These are phyloP conservation scores for Diabrotica undecimpunctata DNA, from an alignment of 1,140 invertebrate genomes.

Conservation along the genomic window DNA sequence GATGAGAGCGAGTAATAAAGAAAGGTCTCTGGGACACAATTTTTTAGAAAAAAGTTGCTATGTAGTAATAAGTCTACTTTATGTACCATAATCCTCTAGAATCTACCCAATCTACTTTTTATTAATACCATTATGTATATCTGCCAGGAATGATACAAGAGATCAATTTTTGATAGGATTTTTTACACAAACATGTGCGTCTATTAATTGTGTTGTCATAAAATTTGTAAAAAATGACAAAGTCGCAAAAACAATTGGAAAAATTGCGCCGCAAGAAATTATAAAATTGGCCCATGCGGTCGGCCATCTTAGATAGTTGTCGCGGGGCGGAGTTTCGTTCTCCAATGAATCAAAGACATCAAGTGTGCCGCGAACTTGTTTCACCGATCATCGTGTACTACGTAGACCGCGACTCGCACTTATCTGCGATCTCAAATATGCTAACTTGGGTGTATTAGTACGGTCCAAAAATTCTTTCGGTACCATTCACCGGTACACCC, in stretches of 20 bases:
- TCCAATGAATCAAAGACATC: conserved; percentile 29
- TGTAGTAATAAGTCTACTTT: too few species aligned
- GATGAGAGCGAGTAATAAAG: too few species aligned
- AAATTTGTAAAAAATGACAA: background rate
- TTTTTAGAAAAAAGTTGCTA: too few species aligned
- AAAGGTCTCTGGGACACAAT: too few species aligned
- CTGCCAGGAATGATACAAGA: too few species aligned
- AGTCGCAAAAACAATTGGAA: background rate
- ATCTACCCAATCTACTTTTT: too few species aligned
- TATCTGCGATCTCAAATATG: background rate
- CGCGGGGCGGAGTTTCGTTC: conserved; percentile 35
- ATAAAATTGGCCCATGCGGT: conserved; percentile 23
- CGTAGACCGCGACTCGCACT: background rate
- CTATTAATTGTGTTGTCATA: background rate
- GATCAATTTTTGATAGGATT: too few species aligned
- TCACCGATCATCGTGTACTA: background rate
- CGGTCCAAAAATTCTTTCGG: conserved; percentile 7
- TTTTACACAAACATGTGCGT: too few species aligned
- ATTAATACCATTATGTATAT: too few species aligned
- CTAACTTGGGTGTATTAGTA: conserved; percentile 1
- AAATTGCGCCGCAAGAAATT: background rate
- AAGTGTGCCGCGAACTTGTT: conserved; percentile 14
- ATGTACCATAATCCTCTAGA: too few species aligned
- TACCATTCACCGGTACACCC: too few species aligned
- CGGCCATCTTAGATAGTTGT: conserved; percentile 39